phyloP scores from a whole-genome alignment of 2,888 invertebrate genomes.

The Odontomyia ornata region DNA sequence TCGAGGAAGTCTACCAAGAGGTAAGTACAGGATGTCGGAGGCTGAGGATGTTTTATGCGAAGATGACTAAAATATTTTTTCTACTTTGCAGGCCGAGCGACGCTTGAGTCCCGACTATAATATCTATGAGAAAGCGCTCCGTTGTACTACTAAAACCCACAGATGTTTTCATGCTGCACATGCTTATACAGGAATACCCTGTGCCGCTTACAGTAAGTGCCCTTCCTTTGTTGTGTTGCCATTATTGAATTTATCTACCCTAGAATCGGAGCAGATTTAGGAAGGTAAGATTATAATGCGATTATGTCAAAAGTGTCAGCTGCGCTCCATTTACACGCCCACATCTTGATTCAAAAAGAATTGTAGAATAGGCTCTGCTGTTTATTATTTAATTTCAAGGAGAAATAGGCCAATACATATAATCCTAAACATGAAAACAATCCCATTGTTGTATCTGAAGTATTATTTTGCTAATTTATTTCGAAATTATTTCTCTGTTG shows the following conservation, averaged over 20 bases:
- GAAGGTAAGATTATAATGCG: too few relatives aligned
- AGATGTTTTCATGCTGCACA: slow-evolving; percentile 91
- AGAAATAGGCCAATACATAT: too few relatives aligned
- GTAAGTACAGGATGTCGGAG: slow-evolving; percentile 60
- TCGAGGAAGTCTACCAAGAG: slow-evolving; percentile 72
- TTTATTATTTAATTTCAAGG: too few relatives aligned
- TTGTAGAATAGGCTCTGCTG: too few relatives aligned
- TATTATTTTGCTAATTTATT: too few relatives aligned
- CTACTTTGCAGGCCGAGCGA: slow-evolving; percentile 61
- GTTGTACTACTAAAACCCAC: slow-evolving; percentile 88
- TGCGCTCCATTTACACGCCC: too few relatives aligned
- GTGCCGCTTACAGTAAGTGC: slow-evolving; percentile 85
- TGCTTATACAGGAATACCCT: slow-evolving; percentile 85
- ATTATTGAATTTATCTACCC: neutral
- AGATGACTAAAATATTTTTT: slow-evolving; percentile 44
- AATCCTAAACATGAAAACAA: too few relatives aligned
- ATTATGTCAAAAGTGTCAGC: too few relatives aligned
- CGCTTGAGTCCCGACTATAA: slow-evolving; percentile 65
- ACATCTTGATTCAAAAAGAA: too few relatives aligned
- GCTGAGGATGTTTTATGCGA: neutral
- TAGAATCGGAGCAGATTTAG: neutral
- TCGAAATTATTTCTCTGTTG: too few relatives aligned
- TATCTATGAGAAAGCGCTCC: slow-evolving; percentile 75
- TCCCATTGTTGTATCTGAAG: too few relatives aligned
- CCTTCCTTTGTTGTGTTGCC: slow-evolving; percentile 8